Base-by-base conservation (phyloP, 1,140 invertebrate genomes). In the Anagrus nilaparvatae region DNA sequence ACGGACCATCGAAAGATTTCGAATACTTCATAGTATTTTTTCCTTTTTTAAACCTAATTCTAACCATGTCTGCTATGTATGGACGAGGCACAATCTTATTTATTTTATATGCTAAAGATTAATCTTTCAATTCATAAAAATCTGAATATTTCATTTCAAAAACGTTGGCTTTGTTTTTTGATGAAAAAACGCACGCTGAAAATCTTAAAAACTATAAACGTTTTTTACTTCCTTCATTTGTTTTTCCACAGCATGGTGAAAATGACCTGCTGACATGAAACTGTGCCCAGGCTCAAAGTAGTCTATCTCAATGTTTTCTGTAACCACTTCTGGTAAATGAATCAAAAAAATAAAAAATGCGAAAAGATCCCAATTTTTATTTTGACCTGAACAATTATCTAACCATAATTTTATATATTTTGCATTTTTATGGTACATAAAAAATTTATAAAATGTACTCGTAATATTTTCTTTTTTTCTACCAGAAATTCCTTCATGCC, bases 171-270 rank as follows among this genome's bases (percentile, higher is more conserved):
- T n/a, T n/a, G n/a, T n/a, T n/a, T n/a, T n/a, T n/a, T n/a, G n/a
- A n/a, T n/a, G n/a, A n/a, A n/a, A n/a, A n/a, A 5, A 48, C 45
- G 18, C 39, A 39, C 18, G n/a, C 16, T 34, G 24, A 49, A 55
- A 61, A 48, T 63, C 58, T 29, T 48, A 46, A 42, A 60, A 58
- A 44, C 58, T 51, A 25, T 54, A 58, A 8, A 58, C 35, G 24
- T 55, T 55, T 32, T 29, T 40, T 12, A 34, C 27, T 41, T 46
- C 45, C 17, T 49, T 52, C 37, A 58, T 33, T 14, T 44, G 50
- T 19, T 31, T 31, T 44, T 59, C 13, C 1, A 32, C 31, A 8
- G 17, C 16, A 14, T 16, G 31, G n/a, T 32, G 31, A 6, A 32
- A 18, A 10, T 10, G 12, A 10, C 19, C 31, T 6, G 13, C 3